Evolutionary conservation across 2,113 vertebrate species (phyloP).

Genomic region (Charadrius vociferus): DNA sequence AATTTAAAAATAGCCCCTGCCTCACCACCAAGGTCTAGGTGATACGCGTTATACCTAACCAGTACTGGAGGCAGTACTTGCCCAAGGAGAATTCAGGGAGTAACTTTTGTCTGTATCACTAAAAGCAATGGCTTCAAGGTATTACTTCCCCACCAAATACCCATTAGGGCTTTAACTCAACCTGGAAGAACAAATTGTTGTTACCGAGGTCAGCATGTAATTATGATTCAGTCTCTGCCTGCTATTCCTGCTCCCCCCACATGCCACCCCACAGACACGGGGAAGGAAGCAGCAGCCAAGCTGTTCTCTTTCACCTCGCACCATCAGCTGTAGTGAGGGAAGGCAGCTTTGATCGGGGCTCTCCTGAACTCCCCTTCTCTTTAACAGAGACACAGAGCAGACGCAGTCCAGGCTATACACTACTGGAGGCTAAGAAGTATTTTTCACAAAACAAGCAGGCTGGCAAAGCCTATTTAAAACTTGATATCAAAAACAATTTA

Average conservation of each 20-base stretch:
- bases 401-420: not conserved
- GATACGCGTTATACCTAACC: not conserved
- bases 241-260: not conserved
- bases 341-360: not conserved
- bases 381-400: not conserved
- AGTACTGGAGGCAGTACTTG: not conserved
- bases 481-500: not conserved
- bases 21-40: not conserved
- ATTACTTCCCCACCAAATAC: not conserved
- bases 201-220: not conserved
- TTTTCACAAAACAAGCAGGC: not conserved
- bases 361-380: not conserved
- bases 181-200: not conserved
- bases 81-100: not conserved
- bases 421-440: not conserved
- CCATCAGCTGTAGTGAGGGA: not conserved
- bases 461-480: not conserved
- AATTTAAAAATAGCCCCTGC: not conserved
- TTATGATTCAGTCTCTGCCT: not conserved
- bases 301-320: not conserved
- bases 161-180: not conserved
- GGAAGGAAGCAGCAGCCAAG: not conserved
- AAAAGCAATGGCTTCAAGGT: not conserved
- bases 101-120: not conserved
- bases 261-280: fast-evolving